phyloP scores from a whole-genome alignment of 2,888 invertebrate genomes.

The Polydrusus pterygomalis region DNA sequence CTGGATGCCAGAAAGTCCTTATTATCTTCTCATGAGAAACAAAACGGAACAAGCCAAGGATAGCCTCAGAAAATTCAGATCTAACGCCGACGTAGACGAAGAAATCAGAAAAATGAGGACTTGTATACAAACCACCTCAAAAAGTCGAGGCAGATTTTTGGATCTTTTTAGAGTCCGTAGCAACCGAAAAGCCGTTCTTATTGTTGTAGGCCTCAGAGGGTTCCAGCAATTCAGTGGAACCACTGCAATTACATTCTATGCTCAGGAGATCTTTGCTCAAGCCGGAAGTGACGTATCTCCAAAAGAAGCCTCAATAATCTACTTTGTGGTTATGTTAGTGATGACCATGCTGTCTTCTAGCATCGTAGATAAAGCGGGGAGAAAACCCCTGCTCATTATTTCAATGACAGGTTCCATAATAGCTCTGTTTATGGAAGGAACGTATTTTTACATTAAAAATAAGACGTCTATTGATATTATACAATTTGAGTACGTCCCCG shows the following conservation, averaged over 20 bases:
- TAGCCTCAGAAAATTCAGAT: slow-evolving; percentile 72
- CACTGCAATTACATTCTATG: slow-evolving; percentile 78
- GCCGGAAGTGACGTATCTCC: slow-evolving; percentile 71
- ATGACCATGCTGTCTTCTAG: slow-evolving; percentile 75
- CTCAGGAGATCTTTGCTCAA: slow-evolving; percentile 73
- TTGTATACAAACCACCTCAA: slow-evolving; percentile 57
- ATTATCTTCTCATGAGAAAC: slow-evolving; percentile 71
- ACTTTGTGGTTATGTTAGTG: slow-evolving; percentile 75
- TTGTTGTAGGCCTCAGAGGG: slow-evolving; percentile 60
- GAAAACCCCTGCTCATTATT: slow-evolving; percentile 74
- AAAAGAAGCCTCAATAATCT: slow-evolving; percentile 65
- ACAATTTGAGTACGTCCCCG: slow-evolving; percentile 70
- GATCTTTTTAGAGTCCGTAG: slow-evolving; percentile 61
- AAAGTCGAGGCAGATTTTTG: slow-evolving; percentile 57
- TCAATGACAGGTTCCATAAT: slow-evolving; percentile 72
- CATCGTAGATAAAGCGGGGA: slow-evolving; percentile 76
- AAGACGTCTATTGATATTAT: slow-evolving; percentile 66
- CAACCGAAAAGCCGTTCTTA: slow-evolving; percentile 61
- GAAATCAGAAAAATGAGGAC: slow-evolving; percentile 59
- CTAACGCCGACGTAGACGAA: slow-evolving; percentile 56
- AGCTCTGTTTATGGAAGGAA: slow-evolving; percentile 70
- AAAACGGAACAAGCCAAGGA: slow-evolving; percentile 71
- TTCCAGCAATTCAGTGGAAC: slow-evolving; percentile 76
- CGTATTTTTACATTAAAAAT: slow-evolving; percentile 72
- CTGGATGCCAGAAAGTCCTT: slow-evolving; percentile 78